A percentile compares a stretch with the other conserved stretches of the same genome.
Conservation (phyloP, 2,113 vertebrate species). For the Aptenodytes forsteri region DNA sequence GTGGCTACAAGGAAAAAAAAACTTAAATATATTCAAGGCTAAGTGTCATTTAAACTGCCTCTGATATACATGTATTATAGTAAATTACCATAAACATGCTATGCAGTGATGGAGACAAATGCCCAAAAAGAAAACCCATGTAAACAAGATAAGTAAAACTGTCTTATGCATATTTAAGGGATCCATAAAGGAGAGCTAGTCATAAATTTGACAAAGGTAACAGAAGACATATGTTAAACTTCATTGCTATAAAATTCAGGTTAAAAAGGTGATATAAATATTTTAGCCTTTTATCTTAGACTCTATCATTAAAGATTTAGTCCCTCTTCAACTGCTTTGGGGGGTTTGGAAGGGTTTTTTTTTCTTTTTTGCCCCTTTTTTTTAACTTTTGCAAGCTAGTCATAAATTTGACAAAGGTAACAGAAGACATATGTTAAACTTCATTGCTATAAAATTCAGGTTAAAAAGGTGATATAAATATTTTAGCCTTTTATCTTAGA, state of each 20-base stretch:
- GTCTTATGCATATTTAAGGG: slow-evolving; percentile 76
- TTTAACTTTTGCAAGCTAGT: neutral
- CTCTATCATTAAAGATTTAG: slow-evolving; percentile 59
- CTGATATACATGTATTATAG: slow-evolving; percentile 69
- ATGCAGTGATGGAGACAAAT: slow-evolving; percentile 71
- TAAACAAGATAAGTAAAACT: slow-evolving; percentile 76
- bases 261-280: slow-evolving; percentile 70
- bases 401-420: slow-evolving; percentile 71
- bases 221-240: slow-evolving; percentile 63
- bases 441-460: slow-evolving; percentile 65
- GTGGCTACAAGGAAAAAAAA: slow-evolving; percentile 59
- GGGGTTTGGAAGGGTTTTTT: neutral
- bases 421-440: slow-evolving; percentile 63
- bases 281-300: slow-evolving; percentile 59
- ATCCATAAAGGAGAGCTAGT: slow-evolving; percentile 62
- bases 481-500: slow-evolving; percentile 59
- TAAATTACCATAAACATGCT: slow-evolving; percentile 75
- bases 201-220: slow-evolving; percentile 71
- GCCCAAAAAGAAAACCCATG: slow-evolving; percentile 61
- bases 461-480: slow-evolving; percentile 70
- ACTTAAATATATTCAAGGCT: slow-evolving; percentile 69
- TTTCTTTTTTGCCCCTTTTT: neutral
- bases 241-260: slow-evolving; percentile 65
- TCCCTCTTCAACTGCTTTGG: neutral
- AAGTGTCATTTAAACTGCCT: slow-evolving; percentile 74